phyloP scores from a whole-genome alignment of 2,888 invertebrate species.

The Agrotis clavis region DNA sequence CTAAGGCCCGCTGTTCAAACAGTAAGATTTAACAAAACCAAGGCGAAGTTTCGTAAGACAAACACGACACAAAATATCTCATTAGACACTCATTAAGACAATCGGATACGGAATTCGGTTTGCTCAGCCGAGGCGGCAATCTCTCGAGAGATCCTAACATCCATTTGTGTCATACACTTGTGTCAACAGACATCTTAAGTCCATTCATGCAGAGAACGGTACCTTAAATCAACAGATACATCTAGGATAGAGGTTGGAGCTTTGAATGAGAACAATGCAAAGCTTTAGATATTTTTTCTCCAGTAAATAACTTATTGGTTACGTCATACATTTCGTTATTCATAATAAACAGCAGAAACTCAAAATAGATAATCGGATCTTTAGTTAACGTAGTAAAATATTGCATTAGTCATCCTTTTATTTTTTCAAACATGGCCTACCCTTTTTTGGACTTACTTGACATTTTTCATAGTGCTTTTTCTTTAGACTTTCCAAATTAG shows the following conservation, averaged over 20 bases:
- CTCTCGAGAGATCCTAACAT: conserved; percentile 80
- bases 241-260: conserved; percentile 42
- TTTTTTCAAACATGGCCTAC: conserved; percentile 1
- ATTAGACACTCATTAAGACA: conserved; percentile 81
- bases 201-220: conserved; percentile 63
- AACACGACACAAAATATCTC: conserved; percentile 76
- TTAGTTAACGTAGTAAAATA: neutral
- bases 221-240: conserved; percentile 49
- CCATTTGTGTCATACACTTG: conserved; percentile 84
- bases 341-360: neutral
- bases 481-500: conserved; percentile 9
- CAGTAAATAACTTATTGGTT: neutral
- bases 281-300: conserved; percentile 22
- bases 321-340: neutral
- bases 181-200: conserved; percentile 76
- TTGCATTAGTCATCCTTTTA: neutral
- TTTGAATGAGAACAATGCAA: conserved; percentile 31
- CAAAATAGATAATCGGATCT: neutral
- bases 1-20: conserved; percentile 52
- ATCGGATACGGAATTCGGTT: conserved; percentile 80
- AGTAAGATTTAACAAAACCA: conserved; percentile 61
- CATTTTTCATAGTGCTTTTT: neutral
- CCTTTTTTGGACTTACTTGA: neutral
- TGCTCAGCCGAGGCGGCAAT: conserved; percentile 81
- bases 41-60: conserved; percentile 71